These are phyloP conservation scores for Eilema caniola DNA, from an alignment of 2,888 invertebrate genomes.

Conservation along the genomic window DNA sequence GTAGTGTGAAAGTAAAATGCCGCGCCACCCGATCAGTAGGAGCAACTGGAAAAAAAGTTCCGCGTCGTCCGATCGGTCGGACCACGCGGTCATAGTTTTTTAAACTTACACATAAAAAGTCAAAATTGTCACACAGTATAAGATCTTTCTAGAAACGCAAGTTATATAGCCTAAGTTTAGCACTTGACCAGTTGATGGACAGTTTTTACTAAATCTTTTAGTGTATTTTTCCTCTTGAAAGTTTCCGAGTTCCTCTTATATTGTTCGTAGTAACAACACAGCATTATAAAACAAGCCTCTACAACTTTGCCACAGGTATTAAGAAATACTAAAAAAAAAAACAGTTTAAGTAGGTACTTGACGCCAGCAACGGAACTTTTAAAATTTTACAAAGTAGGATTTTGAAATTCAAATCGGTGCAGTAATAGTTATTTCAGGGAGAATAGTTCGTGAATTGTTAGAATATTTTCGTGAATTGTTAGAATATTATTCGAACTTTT, in stretches of 20 bases:
- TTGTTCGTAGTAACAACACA: constrained; percentile 20
- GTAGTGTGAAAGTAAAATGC: too few relatives aligned
- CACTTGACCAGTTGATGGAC: background rate
- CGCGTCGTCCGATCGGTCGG: too few relatives aligned
- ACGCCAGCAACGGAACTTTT: background rate
- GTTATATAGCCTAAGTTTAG: background rate
- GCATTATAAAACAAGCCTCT: constrained; percentile 31
- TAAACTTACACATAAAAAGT: too few relatives aligned
- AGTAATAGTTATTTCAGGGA: background rate
- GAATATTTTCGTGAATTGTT: too few relatives aligned
- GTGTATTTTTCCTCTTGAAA: constrained; percentile 16
- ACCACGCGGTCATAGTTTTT: too few relatives aligned
- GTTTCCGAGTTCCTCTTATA: constrained; percentile 21
- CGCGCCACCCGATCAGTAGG: too few relatives aligned
- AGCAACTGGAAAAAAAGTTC: too few relatives aligned
- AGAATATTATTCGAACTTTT: background rate
- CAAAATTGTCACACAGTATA: background rate
- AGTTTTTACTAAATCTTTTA: background rate
- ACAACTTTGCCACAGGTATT: constrained; percentile 34
- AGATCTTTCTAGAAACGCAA: background rate
- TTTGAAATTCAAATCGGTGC: background rate
- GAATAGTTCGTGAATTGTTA: background rate
- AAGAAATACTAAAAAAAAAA: constrained; percentile 17
- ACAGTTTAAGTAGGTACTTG: constrained; percentile 3
- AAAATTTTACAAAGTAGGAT: constrained; percentile 5